Evolutionary conservation across 2,888 invertebrate species (phyloP).

Genomic region (Aleiodes testaceus): DNA sequence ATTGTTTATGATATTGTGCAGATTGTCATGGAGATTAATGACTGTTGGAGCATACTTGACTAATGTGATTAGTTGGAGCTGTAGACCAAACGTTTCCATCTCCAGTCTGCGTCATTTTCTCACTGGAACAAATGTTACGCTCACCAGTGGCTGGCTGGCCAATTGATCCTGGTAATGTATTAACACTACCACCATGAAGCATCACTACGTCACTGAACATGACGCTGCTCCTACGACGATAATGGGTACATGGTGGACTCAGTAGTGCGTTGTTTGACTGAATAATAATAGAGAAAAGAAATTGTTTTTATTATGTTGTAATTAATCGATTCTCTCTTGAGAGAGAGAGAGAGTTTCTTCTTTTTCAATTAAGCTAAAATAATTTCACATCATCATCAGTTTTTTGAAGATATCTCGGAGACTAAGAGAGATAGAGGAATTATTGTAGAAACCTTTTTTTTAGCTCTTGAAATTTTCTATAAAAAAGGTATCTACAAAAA

Average conservation of each 20-base stretch:
- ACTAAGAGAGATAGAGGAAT: no score
- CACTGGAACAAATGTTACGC: slow-evolving; percentile 84
- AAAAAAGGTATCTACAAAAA: no score
- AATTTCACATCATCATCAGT: no score
- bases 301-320: no score
- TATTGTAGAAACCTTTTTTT: no score
- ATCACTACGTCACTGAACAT: slow-evolving; percentile 92
- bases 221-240: slow-evolving; percentile 85
- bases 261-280: slow-evolving; percentile 74
- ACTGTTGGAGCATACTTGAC: slow-evolving; percentile 13
- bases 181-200: slow-evolving; percentile 77
- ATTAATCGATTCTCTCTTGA: no score
- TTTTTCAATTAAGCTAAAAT: no score
- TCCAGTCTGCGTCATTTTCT: slow-evolving; percentile 91
- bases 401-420: no score
- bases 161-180: slow-evolving; percentile 64
- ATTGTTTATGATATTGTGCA: background rate
- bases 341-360: no score
- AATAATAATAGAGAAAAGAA: slow-evolving; percentile 9
- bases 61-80: slow-evolving; percentile 66
- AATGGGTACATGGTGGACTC: slow-evolving; percentile 82
- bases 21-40: no score
- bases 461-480: no score
- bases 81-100: slow-evolving; percentile 81
- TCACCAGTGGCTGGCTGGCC: slow-evolving; percentile 70